Conservation (phyloP, 2,113 vertebrate genomes). For the Rhinichthys klamathensis region DNA sequence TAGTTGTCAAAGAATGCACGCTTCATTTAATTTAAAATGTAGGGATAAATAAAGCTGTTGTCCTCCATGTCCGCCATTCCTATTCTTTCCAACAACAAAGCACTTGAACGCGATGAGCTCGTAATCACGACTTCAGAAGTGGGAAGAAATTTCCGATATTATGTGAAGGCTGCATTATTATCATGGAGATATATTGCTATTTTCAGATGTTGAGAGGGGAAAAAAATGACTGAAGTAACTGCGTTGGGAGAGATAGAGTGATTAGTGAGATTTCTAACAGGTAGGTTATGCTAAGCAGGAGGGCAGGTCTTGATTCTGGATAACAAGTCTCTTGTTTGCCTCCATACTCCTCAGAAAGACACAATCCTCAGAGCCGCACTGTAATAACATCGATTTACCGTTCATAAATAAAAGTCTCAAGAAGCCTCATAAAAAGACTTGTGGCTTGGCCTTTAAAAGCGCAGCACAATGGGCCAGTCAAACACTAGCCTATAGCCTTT, state of each 20-base stretch:
- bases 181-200: background rate
- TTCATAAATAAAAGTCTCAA: constrained; percentile 56
- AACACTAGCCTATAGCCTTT: constrained; percentile 53
- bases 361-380: constrained; percentile 52
- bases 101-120: too few species aligned
- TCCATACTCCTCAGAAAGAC: constrained; percentile 54
- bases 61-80: too few species aligned
- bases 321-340: constrained; percentile 63
- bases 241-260: constrained; percentile 47
- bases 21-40: too few species aligned
- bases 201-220: constrained; percentile 1
- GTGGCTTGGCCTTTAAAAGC: constrained; percentile 57
- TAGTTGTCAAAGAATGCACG: too few species aligned
- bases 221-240: constrained; percentile 59
- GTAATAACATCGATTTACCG: constrained; percentile 64
- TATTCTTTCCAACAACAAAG: too few species aligned
- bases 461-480: constrained; percentile 60
- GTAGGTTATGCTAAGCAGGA: constrained; percentile 47
- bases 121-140: too few species aligned
- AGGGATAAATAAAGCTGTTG: too few species aligned
- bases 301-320: constrained; percentile 64
- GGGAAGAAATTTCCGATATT: too few species aligned
- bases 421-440: constrained; percentile 56
- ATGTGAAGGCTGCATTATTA: background rate
- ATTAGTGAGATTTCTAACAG: constrained; percentile 43